Base-by-base conservation (phyloP, 1,140 invertebrate species). In the Microvelia longipes region DNA sequence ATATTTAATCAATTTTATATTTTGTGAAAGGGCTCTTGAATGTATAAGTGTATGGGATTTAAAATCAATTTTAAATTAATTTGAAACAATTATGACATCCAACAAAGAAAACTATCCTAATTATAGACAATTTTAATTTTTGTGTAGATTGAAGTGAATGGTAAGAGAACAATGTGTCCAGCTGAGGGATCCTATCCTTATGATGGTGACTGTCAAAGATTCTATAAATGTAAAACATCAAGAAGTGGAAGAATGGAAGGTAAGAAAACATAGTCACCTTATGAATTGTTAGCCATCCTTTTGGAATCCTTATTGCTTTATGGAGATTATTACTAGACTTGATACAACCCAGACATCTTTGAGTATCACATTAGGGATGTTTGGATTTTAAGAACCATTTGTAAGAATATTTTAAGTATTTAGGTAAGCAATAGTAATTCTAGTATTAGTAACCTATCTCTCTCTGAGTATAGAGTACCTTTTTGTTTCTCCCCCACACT, bases 151-250 rank as follows among this genome's bases (percentile, higher is more conserved):
- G 78, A 80, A 15, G 83, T 88, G 25, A 80, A 78, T 61, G 80
- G 78, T n/a, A 74, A 81, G 27, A 77, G 73, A 71, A 79, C 80
- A 1, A 78, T 88, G 1, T 93, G 91, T 76, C 85, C 88, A 5
- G 76, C 75, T 19, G 83, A 84, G 74, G 91, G 90, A 35, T 85
- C 88, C 74, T 88, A 85, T 76, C 84, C 88, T 14, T 82, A 82
- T 68, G 82, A 85, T 69, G 80, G 79, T 35, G 81, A 84, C 76
- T 89, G 87, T 70, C 82, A 85, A 66, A 82, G 83, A 1, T 92
- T 92, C 77, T 82, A 90, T 67, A 92, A 89, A 78, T 93, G 91
- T 77, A 79, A 80, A 71, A 81, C 79, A 75, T 77, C 82, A 63
- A 78, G 75, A 0, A 77, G 79, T 63, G 77, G 80, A 30, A 82